phyloP scores from a whole-genome alignment of 2,888 invertebrate genomes.

The Boloria euphrosyne region DNA sequence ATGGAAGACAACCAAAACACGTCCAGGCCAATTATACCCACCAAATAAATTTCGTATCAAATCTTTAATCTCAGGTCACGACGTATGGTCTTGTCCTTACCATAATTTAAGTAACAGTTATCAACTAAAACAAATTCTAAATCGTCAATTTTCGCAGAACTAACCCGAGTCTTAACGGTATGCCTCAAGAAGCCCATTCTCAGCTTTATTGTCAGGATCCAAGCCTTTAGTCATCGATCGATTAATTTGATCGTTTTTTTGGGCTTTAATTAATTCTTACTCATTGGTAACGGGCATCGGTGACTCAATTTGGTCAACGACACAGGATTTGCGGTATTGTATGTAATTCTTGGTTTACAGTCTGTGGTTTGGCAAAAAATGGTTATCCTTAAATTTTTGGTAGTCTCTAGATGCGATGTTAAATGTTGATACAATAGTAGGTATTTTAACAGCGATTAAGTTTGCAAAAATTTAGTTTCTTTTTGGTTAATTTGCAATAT shows the following conservation, averaged over 20 bases:
- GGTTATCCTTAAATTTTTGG: conserved; percentile 27
- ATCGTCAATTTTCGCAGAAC: conserved; percentile 65
- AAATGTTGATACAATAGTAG: conserved; percentile 26
- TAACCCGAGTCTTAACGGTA: conserved; percentile 64
- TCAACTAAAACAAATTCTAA: conserved; percentile 66
- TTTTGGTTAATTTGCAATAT: no score
- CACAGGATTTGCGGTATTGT: conserved; percentile 40
- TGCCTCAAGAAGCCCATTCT: conserved; percentile 40
- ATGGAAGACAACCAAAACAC: background rate
- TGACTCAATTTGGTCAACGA: conserved; percentile 64
- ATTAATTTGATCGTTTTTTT: conserved; percentile 56
- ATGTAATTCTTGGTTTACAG: conserved; percentile 34
- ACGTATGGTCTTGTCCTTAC: conserved; percentile 37
- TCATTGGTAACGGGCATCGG: conserved; percentile 69
- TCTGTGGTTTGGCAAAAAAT: conserved; percentile 32
- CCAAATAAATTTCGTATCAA: conserved; percentile 33
- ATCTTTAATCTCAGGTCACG: conserved; percentile 32
- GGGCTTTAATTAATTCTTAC: conserved; percentile 76
- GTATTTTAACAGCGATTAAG: background rate
- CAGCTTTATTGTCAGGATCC: conserved; percentile 47
- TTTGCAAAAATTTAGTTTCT: background rate
- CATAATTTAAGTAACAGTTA: conserved; percentile 51
- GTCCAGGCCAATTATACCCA: conserved; percentile 22
- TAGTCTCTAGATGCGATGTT: conserved; percentile 24
- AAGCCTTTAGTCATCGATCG: conserved; percentile 48